Conservation (phyloP, 2,113 vertebrate species). For the Regulus satrapa region DNA sequence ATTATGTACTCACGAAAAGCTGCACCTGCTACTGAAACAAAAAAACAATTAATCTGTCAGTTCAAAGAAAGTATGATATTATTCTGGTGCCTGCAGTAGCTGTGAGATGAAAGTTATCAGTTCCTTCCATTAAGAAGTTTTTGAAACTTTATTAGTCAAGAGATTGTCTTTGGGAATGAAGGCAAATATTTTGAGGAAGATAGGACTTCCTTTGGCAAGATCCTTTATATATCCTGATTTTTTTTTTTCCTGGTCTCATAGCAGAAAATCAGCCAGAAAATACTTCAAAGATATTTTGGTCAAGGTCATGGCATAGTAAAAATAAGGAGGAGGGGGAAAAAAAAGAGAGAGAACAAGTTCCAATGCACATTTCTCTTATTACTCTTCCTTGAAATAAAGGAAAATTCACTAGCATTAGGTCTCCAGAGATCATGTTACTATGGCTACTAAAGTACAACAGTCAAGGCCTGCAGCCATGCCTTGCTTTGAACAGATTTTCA, state of each 20-base stretch:
- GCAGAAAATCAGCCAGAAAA: constrained; percentile 68
- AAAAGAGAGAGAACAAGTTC: constrained; percentile 47
- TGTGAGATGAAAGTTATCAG: constrained; percentile 68
- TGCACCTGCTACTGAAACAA: constrained; percentile 79
- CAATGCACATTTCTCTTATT: constrained; percentile 65
- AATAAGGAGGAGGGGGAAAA: neutral
- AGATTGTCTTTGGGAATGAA: neutral
- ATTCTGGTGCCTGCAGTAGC: constrained; percentile 61
- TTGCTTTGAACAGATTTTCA: constrained; percentile 70
- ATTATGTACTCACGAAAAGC: constrained; percentile 72
- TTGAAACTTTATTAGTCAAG: constrained; percentile 59
- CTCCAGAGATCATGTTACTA: constrained; percentile 72
- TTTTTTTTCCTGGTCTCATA: constrained; percentile 55
- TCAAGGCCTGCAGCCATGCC: constrained; percentile 63
- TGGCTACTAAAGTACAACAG: constrained; percentile 73
- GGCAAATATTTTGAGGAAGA: constrained; percentile 34
- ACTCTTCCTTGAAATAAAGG: constrained; percentile 72
- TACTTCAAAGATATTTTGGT: constrained; percentile 79
- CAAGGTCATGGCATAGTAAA: constrained; percentile 75
- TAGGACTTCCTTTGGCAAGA: constrained; percentile 60
- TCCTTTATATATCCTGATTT: constrained; percentile 58
- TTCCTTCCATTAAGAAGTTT: constrained; percentile 73
- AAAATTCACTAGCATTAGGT: constrained; percentile 63
- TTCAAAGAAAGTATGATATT: constrained; percentile 31
- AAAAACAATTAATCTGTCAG: constrained; percentile 66